These are phyloP conservation scores for Martes martes DNA, from an alignment of 2,113 vertebrate species.

Conservation along the genomic window DNA sequence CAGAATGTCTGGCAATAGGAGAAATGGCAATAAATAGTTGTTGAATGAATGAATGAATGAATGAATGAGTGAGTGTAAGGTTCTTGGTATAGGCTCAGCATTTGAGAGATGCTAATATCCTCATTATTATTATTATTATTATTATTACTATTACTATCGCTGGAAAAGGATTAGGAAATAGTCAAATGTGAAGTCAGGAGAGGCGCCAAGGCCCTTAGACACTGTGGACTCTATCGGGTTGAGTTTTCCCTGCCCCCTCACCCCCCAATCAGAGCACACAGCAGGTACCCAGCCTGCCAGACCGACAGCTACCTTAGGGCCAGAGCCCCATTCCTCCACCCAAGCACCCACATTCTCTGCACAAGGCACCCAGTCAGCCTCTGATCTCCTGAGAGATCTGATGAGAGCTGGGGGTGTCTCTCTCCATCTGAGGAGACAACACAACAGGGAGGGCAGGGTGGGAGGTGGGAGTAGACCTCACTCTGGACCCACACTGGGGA, in stretches of 20 bases:
- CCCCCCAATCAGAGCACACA: accelerated
- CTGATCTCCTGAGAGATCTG: not conserved
- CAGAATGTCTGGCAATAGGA: not conserved
- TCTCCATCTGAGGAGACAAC: not conserved
- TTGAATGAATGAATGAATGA: not conserved
- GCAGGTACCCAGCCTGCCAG: not conserved
- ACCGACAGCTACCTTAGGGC: not conserved
- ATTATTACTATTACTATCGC: not conserved
- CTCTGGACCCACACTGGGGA: not conserved
- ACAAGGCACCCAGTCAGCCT: not conserved
- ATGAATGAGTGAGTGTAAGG: not conserved
- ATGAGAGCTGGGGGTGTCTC: not conserved
- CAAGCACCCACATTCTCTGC: not conserved
- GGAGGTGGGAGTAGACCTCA: not conserved
- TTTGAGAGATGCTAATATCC: not conserved
- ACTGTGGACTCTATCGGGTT: not conserved
- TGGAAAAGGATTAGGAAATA: not conserved
- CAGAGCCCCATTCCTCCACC: not conserved
- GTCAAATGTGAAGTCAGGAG: not conserved
- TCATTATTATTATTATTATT: not conserved
- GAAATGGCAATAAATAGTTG: not conserved
- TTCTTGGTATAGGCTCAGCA: not conserved
- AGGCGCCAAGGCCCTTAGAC: not conserved
- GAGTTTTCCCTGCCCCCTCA: not conserved
- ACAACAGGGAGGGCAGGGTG: not conserved